Conservation (phyloP, 2,113 vertebrate genomes). For the Pitta sordida region DNA sequence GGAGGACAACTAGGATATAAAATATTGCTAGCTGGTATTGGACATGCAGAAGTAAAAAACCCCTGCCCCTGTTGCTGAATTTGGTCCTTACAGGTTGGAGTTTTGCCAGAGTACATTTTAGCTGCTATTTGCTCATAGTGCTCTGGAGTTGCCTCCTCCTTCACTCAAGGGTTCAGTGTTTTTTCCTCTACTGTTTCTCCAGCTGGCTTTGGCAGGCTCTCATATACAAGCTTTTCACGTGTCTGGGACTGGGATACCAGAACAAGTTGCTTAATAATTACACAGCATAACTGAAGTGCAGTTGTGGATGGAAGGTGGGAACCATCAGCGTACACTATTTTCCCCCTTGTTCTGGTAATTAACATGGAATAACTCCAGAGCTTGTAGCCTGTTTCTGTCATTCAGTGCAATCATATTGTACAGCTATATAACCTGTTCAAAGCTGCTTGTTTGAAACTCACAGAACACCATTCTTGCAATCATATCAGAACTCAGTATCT, state of each 20-base stretch:
- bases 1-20: background rate
- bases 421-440: background rate
- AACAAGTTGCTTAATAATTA: background rate
- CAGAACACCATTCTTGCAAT: background rate
- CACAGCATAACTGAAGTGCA: background rate
- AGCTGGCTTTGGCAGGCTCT: background rate
- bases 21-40: background rate
- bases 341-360: background rate
- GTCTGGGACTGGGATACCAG: background rate
- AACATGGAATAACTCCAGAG: background rate
- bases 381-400: background rate
- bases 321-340: background rate
- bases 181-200: background rate
- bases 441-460: background rate
- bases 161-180: background rate
- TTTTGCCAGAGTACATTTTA: background rate
- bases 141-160: background rate
- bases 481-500: background rate
- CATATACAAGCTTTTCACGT: background rate
- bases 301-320: background rate
- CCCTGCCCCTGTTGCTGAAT: background rate
- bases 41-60: background rate
- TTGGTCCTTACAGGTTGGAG: background rate
- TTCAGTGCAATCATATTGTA: background rate
- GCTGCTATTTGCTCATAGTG: background rate